A percentile compares a stretch with the other conserved stretches of the same genome.
Evolutionary conservation across 2,113 vertebrate genomes (phyloP).

Genomic region (Mola mola): DNA sequence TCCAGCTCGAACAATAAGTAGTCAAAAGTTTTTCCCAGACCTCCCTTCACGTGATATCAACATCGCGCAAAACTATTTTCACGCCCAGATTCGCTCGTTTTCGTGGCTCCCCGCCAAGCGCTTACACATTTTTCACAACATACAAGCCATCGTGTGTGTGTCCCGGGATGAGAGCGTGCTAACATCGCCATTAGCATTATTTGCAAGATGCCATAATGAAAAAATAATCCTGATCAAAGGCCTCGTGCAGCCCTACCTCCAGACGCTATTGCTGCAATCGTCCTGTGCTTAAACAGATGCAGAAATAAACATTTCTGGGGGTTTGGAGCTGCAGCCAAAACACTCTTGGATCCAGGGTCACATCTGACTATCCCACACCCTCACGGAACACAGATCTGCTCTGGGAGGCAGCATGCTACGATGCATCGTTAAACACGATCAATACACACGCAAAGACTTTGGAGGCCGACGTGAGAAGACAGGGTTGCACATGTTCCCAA

Average conservation of each 20-base stretch:
- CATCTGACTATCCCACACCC: constrained; percentile 52
- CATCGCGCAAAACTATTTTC: background rate
- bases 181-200: constrained; percentile 61
- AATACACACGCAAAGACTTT: background rate
- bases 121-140: constrained; percentile 23
- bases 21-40: too few relatives aligned
- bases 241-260: constrained; percentile 57
- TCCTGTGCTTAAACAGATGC: constrained; percentile 66
- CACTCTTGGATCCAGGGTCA: constrained; percentile 37
- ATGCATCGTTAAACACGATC: constrained; percentile 7
- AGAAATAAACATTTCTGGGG: constrained; percentile 73
- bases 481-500: background rate
- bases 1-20: too few relatives aligned
- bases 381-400: constrained; percentile 29
- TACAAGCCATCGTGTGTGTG: constrained; percentile 31
- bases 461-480: background rate
- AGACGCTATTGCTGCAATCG: constrained; percentile 67
- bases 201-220: constrained; percentile 62
- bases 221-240: constrained; percentile 63
- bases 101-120: constrained; percentile 30
- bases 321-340: constrained; percentile 58
- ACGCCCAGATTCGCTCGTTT: background rate
- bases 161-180: constrained; percentile 34
- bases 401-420: constrained; percentile 19
- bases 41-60: constrained; percentile 12